Conservation (phyloP, 2,113 vertebrate genomes). For the Collichthys lucidus region DNA sequence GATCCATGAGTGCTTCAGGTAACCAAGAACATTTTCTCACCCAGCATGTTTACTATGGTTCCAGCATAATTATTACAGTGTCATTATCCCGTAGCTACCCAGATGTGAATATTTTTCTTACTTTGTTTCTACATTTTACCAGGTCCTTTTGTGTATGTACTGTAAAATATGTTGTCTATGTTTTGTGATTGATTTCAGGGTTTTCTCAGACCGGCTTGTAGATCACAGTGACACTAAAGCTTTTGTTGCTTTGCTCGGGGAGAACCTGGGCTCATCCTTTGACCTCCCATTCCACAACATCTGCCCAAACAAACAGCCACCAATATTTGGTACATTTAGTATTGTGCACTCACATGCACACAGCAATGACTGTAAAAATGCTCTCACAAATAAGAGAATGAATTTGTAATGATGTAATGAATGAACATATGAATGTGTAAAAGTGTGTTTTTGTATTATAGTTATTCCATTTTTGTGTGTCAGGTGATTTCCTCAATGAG, state of each 20-base stretch:
- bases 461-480: background rate
- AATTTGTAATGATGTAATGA: no score
- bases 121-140: background rate
- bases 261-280: constrained; percentile 87
- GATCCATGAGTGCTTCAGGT: constrained; percentile 95
- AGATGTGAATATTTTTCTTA: background rate
- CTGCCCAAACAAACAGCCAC: constrained; percentile 88
- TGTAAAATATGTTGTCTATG: background rate
- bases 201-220: constrained; percentile 92
- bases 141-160: background rate
- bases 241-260: constrained; percentile 84
- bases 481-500: constrained; percentile 90
- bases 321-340: constrained; percentile 86
- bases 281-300: constrained; percentile 88
- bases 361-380: background rate
- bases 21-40: background rate
- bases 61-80: background rate
- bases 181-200: constrained; percentile 80
- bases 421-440: no score
- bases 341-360: background rate
- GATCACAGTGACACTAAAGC: constrained; percentile 84
- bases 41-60: background rate
- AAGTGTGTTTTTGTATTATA: background rate
- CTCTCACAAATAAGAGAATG: no score
- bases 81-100: background rate